phyloP scores from a whole-genome alignment of 1,140 invertebrate species.

The Ceratina australensis region DNA sequence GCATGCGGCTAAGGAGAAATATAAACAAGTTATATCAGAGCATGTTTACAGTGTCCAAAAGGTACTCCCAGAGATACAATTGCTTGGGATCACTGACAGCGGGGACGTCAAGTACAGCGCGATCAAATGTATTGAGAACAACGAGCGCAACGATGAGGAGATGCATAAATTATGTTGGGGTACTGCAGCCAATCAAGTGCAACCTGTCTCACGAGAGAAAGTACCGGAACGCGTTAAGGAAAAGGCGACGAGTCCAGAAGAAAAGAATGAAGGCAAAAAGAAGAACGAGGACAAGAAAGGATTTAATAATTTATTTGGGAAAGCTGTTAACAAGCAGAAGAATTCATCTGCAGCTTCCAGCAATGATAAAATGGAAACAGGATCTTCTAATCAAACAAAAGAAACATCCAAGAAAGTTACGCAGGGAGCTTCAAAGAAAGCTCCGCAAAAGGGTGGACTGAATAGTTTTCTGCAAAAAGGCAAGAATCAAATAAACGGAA shows the following conservation, averaged over 20 bases:
- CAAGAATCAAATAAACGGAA: not conserved
- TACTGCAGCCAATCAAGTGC: not conserved
- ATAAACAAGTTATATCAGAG: conserved; percentile 69
- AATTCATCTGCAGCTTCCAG: not conserved
- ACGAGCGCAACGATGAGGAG: conserved; percentile 66
- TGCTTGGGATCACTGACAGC: conserved; percentile 65
- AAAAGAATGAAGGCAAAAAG: conserved; percentile 25
- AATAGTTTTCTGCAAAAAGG: conserved; percentile 14
- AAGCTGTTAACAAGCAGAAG: conserved; percentile 55
- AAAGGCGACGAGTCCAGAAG: conserved; percentile 7
- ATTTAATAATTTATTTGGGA: conserved; percentile 71
- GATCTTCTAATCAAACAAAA: not conserved
- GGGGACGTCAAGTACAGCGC: conserved; percentile 71
- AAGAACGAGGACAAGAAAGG: conserved; percentile 63
- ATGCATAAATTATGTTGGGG: conserved; percentile 56
- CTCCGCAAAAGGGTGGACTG: not conserved
- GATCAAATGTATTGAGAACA: conserved; percentile 70
- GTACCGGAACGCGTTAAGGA: not conserved
- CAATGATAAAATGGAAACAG: conserved; percentile 2
- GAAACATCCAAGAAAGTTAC: conserved; percentile 23
- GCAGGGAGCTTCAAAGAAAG: conserved; percentile 16
- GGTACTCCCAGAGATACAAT: conserved; percentile 66
- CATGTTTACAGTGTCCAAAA: conserved; percentile 78
- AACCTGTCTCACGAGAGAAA: not conserved
- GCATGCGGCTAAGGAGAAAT: conserved; percentile 68